Percentiles rank a stretch among this genome's conserved stretches.
Evolutionary conservation across 1,140 invertebrate genomes (phyloP).

Genomic region (Monochamus saltuarius): DNA sequence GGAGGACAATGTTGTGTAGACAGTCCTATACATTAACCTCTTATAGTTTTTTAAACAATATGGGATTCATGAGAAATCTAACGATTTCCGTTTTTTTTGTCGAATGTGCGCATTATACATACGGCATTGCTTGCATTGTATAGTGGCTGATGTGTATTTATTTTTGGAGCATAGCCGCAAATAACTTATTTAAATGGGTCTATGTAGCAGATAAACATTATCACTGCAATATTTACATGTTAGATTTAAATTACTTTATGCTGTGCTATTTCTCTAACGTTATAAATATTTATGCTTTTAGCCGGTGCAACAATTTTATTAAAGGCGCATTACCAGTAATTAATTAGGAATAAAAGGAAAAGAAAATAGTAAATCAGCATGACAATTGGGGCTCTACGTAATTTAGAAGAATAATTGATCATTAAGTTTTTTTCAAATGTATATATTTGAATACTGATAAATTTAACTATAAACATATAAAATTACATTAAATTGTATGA

Average conservation of each 20-base stretch:
- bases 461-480: too few relatives aligned
- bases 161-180: conserved; percentile 19
- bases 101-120: neutral
- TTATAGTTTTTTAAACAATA: too few relatives aligned
- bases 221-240: conserved; percentile 13
- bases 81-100: neutral
- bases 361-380: too few relatives aligned
- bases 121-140: conserved; percentile 14
- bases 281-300: conserved; percentile 3
- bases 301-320: neutral
- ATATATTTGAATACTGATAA: too few relatives aligned
- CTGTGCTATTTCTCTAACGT: conserved; percentile 4
- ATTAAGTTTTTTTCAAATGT: too few relatives aligned
- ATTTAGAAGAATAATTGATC: too few relatives aligned
- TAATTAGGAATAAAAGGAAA: neutral
- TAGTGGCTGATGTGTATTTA: conserved; percentile 13
- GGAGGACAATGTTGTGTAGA: too few relatives aligned
- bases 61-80: too few relatives aligned
- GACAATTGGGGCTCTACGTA: too few relatives aligned
- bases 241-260: conserved; percentile 3
- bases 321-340: neutral
- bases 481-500: too few relatives aligned
- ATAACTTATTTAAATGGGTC: conserved; percentile 25
- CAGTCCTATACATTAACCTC: too few relatives aligned
- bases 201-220: conserved; percentile 23